Base-by-base conservation (phyloP, 2,113 vertebrate species). In the Oceanodroma tethys region DNA sequence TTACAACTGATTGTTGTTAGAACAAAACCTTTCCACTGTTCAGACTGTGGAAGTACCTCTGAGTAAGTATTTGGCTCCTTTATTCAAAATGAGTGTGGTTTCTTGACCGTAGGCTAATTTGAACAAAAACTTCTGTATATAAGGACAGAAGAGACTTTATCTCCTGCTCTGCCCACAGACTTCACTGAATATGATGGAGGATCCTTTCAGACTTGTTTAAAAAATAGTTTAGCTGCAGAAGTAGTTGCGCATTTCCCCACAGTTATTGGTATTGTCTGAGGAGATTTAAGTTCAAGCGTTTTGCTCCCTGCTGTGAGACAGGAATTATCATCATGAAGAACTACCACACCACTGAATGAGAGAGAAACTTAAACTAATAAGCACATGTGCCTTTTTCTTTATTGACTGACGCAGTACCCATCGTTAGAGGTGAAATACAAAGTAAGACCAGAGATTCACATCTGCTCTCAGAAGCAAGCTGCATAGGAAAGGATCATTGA, bases 351-450 rank as follows among this genome's bases (percentile, higher is more conserved):
- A 10, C 2, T 45, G 45, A 81, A 68, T 23, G 29, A 19, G 74
- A 74, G 55, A 79, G 68, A 74, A 78, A 50, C 15, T 88, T 73
- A 30, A 59, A 34, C 23, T 59, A 52, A 29, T 32, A 63, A 65
- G 47, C 38, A 32, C 2, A 1, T 20, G 16, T 45, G 13, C 29
- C 16, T 45, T 34, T 13, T 36, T 40, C 72, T 40, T 0, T 62
- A 13, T 38, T 53, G 55, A n/a, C 48, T 30, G 79, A 36, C 2
- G 8, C 50, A 29, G 38, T 21, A 43, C 36, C 22, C 10, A 26
- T 45, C 13, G 2, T 25, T 43, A 32, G 25, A 79, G 23, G 22
- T n/a, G 40, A 75, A 56, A 40, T 53, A 19, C 3, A n/a, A 32
- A 71, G 48, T 26, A 38, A 80, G 38, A 34, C 40, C 16, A 16